phyloP scores from a whole-genome alignment of 2,888 invertebrate species.

The Thumatha senex region DNA sequence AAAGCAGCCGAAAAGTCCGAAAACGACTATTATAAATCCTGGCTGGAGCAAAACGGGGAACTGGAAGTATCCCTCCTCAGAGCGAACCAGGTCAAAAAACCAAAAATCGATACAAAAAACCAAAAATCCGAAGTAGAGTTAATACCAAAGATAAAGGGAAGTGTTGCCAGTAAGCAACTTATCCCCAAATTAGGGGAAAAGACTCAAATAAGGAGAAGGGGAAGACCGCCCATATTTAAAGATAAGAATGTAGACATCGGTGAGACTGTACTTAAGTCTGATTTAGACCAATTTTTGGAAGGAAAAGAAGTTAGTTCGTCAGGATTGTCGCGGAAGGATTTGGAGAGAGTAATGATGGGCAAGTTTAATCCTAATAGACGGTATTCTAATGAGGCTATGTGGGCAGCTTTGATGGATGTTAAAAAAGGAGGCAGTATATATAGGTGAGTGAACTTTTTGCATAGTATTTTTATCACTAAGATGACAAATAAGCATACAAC shows the following conservation, averaged over 20 bases:
- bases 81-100: slow-evolving; percentile 62
- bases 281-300: slow-evolving; percentile 77
- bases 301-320: slow-evolving; percentile 79
- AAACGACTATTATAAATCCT: slow-evolving; percentile 76
- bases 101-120: slow-evolving; percentile 51
- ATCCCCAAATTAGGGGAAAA: slow-evolving; percentile 62
- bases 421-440: slow-evolving; percentile 85
- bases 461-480: background rate
- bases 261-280: slow-evolving; percentile 74
- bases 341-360: slow-evolving; percentile 80
- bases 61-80: slow-evolving; percentile 73
- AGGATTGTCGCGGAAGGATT: slow-evolving; percentile 73
- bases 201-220: slow-evolving; percentile 58
- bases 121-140: slow-evolving; percentile 72
- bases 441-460: slow-evolving; percentile 62
- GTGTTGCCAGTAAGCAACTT: slow-evolving; percentile 51
- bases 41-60: slow-evolving; percentile 78
- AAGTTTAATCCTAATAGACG: slow-evolving; percentile 78
- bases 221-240: slow-evolving; percentile 73
- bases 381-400: slow-evolving; percentile 81
- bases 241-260: slow-evolving; percentile 74
- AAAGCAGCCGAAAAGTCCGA: slow-evolving; percentile 57
- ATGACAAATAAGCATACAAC: too few relatives aligned
- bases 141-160: slow-evolving; percentile 64
- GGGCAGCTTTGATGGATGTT: slow-evolving; percentile 84